A percentile compares a stretch with the other conserved stretches of the same genome.
These are phyloP conservation scores for Hippopotamus amphibius DNA, from an alignment of 2,113 vertebrate species.

Conservation along the genomic window DNA sequence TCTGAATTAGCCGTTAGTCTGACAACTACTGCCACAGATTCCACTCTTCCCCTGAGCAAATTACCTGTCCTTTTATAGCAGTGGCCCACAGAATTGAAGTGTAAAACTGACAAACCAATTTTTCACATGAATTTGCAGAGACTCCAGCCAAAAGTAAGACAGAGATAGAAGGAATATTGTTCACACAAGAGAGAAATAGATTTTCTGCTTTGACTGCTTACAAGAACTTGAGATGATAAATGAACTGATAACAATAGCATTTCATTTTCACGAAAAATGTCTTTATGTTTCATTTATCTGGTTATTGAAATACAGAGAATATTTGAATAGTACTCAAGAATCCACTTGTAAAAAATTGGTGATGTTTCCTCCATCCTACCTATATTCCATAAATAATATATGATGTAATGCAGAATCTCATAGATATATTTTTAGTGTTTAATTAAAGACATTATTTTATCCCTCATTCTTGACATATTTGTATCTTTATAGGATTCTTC, in stretches of 20 bases:
- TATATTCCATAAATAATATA: background rate
- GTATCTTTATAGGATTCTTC: background rate
- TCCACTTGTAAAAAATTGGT: background rate
- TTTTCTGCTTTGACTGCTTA: slow-evolving; percentile 85
- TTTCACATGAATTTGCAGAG: slow-evolving; percentile 85
- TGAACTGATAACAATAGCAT: slow-evolving; percentile 83
- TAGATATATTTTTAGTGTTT: background rate
- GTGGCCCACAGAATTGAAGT: slow-evolving; percentile 53
- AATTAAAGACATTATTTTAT: background rate
- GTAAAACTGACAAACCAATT: slow-evolving; percentile 80
- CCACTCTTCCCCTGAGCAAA: slow-evolving; percentile 68
- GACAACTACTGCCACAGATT: slow-evolving; percentile 58
- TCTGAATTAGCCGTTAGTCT: slow-evolving; percentile 56
- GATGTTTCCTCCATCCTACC: background rate
- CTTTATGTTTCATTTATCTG: slow-evolving; percentile 77
- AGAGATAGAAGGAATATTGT: slow-evolving; percentile 85
- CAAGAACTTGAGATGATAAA: slow-evolving; percentile 83
- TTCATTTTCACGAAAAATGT: slow-evolving; percentile 80
- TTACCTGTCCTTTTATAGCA: slow-evolving; percentile 69
- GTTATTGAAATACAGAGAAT: slow-evolving; percentile 61
- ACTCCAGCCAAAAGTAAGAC: slow-evolving; percentile 81
- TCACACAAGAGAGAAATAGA: slow-evolving; percentile 88
- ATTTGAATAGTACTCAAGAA: background rate
- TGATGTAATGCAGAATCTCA: background rate
- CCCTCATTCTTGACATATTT: background rate